Base-by-base conservation (phyloP, 2,888 invertebrate genomes). In the Catocala sponsa region DNA sequence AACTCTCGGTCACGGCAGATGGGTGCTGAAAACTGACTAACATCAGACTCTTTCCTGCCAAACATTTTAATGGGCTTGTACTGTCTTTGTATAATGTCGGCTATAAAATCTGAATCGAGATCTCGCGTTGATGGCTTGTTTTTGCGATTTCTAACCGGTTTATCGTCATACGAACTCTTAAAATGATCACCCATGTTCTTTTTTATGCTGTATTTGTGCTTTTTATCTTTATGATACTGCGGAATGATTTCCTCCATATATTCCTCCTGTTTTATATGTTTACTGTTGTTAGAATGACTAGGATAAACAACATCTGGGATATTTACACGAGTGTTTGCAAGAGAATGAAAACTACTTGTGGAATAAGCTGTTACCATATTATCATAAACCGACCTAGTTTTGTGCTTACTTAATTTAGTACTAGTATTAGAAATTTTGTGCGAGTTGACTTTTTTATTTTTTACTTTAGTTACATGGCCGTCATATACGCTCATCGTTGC, bases 21-120 rank as follows among this genome's bases (percentile, higher is more conserved):
- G 4, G 94, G 94, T 6, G 86, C 90, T 13, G 93, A 91, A 65
- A 92, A 84, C 70, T 92, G 91, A 68, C 92, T 94, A 0, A 89
- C 68, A 32, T 85, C 86, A 5, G 92, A 92, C 64, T 84, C 74
- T 70, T 77, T 84, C 65, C 79, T 84, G 10, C 85, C 89, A 64
- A 92, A 91, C 74, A 91, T 72, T 75, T 86, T 89, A 0, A 89
- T 74, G 5, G 92, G 93, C 60, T 78, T 88, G 63, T 94, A 94
- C 74, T 94, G 94, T 55, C 83, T 81, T 66, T 75, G 86, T 42
- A 94, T 91, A 63, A 94, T 90, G 57, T 92, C 91, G 32, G 86
- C 84, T 72, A 93, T 94, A 65, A 87, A 94, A 54, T 91, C 86
- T 60, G 87, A 74, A 70, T 92, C 90, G 11, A 91, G 55, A 53